These are phyloP conservation scores for Phragmatobia fuliginosa DNA, from an alignment of 2,888 invertebrate species.

Conservation along the genomic window DNA sequence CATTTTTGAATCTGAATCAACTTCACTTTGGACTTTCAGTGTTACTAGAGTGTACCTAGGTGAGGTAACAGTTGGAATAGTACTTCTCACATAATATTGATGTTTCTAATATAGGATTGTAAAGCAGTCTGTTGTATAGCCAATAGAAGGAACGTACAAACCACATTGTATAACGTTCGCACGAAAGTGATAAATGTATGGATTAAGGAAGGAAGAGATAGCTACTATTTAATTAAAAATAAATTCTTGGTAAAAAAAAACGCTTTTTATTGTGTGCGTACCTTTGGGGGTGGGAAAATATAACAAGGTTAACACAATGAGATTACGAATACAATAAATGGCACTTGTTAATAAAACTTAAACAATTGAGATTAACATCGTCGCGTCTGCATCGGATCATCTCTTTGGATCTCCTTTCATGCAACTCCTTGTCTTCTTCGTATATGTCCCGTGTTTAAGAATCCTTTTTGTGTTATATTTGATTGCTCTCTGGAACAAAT, in stretches of 20 bases:
- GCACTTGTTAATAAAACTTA: conserved; percentile 72
- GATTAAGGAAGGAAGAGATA: conserved; percentile 67
- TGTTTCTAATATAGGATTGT: conserved; percentile 48
- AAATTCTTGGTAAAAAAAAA: conserved; percentile 75
- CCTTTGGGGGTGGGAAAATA: conserved; percentile 31
- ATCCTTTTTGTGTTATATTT: conserved; percentile 65
- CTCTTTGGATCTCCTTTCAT: conserved; percentile 57
- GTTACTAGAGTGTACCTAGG: conserved; percentile 39
- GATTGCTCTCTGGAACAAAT: conserved; percentile 75
- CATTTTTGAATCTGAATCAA: conserved; percentile 40
- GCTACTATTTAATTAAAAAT: conserved; percentile 71
- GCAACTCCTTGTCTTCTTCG: conserved; percentile 37
- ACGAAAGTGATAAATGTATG: conserved; percentile 65
- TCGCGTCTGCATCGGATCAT: conserved; percentile 48
- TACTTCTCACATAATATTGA: conserved; percentile 42
- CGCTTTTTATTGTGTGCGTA: conserved; percentile 63
- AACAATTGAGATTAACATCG: conserved; percentile 54
- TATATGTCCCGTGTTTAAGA: conserved; percentile 41
- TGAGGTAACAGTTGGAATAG: conserved; percentile 29
- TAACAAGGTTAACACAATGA: conserved; percentile 62
- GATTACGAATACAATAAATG: conserved; percentile 67
- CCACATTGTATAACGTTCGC: conserved; percentile 58
- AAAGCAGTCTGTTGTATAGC: conserved; percentile 41
- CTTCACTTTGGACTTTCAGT: conserved; percentile 25
- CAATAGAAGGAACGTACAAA: conserved; percentile 56